Base-by-base conservation (phyloP, 2,797 vertebrate species). In the Triplophysa bombifrons region DNA sequence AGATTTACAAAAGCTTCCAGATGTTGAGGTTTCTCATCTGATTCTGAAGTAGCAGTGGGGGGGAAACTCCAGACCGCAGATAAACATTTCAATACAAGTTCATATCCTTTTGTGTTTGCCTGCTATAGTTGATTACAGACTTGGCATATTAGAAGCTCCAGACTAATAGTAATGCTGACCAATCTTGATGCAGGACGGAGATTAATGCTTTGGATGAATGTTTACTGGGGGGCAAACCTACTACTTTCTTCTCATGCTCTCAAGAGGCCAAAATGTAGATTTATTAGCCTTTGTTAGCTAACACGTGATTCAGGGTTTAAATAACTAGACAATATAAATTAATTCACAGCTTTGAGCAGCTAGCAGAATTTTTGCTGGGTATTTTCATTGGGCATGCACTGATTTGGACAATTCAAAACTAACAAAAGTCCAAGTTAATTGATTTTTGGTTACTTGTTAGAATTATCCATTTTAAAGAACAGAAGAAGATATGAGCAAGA, bases 1-100 rank as follows among this genome's bases (percentile, higher is more conserved):
- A 1, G 41, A 80, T 80, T 63, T 55, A 65, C 85, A 82, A 87
- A 80, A 41, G 69, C 38, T 88, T 87, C 83, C 88, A 88, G 87
- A 88, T 88, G 86, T 82, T 78, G 74, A 84, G 73, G 50, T 77
- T 70, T 60, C 55, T 67, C 76, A 67, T 51, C 38, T 53, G 72
- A 68, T 41, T 30, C 51, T 53, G 41, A 46, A 68, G 60, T 27
- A 77, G 14, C 7, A 69, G 69, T 78, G 51, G 84, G 41, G 20
- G 69, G 81, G 14, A 27, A 27, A 82, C 20, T 84, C 27, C 55
- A 78, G 71, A 79, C 82, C 60, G 14, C 78, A 80, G 80, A 84
- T 76, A 72, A 86, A 88, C 78, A 69, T 71, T 81, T 78, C 56
- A 80, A n/a, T 80, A 46, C 71, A 27, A 72, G 53, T 78, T 80